These are phyloP conservation scores for human DNA, from an alignment of 2,113 vertebrate species.

Conservation along the genomic window GRCh38 chr11:35221501-35222000, in stretches of 20 bases:
- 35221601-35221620: neutral
- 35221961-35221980: neutral
- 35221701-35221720: conserved; percentile 78
- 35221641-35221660: conserved; percentile 72
- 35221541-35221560: neutral
- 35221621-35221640: conserved; percentile 1
- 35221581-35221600: neutral
- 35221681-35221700: conserved; percentile 77
- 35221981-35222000: neutral
- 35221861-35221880: neutral
- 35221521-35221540: too few species aligned
- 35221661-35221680: conserved; percentile 76
- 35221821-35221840: neutral
- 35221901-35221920: neutral
- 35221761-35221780: neutral
- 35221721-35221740: conserved; percentile 75
- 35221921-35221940: neutral
- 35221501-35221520: neutral
- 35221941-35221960: neutral
- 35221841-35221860: neutral
- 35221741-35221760: neutral
- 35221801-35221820: neutral
- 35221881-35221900: neutral
- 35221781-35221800: neutral
- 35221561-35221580: neutral